Percentiles rank a stretch among this genome's conserved stretches.
These are phyloP conservation scores for Dryocosmus kuriphilus DNA, from an alignment of 2,888 invertebrate genomes.

Conservation along the genomic window DNA sequence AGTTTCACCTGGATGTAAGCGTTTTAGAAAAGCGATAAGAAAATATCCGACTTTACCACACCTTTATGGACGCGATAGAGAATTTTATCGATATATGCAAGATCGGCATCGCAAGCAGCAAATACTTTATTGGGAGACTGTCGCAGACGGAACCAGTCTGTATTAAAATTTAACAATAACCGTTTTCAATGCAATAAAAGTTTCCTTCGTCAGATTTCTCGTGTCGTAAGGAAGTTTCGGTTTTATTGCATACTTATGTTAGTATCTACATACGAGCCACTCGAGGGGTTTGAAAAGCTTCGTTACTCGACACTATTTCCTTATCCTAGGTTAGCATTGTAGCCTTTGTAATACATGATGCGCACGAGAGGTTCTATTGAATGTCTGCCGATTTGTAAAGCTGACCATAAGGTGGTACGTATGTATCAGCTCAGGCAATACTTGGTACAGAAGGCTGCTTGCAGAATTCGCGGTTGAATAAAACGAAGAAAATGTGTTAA, in stretches of 20 bases:
- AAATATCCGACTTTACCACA: not conserved
- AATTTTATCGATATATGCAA: not conserved
- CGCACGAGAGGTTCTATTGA: not conserved
- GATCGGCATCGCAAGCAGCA: not conserved
- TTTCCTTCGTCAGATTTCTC: not conserved
- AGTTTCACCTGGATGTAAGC: not conserved
- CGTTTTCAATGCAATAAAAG: not conserved
- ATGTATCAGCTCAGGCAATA: not conserved
- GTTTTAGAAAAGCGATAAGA: not conserved
- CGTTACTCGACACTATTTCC: slow-evolving; percentile 3
- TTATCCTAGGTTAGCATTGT: not conserved
- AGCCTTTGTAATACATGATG: not conserved
- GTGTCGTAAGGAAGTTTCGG: not conserved
- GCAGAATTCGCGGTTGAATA: slow-evolving; percentile 18
- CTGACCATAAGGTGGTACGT: not conserved
- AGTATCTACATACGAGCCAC: too few species aligned
- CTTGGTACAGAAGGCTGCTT: not conserved
- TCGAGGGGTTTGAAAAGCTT: not conserved
- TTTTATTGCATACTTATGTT: not conserved
- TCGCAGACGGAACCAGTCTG: not conserved
- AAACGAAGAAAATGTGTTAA: too few species aligned
- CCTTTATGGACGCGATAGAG: not conserved
- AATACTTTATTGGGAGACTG: not conserved
- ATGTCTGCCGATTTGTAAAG: not conserved
- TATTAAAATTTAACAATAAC: not conserved